Conservation (phyloP, 1,140 invertebrate genomes). For the Monochamus saltuarius region DNA sequence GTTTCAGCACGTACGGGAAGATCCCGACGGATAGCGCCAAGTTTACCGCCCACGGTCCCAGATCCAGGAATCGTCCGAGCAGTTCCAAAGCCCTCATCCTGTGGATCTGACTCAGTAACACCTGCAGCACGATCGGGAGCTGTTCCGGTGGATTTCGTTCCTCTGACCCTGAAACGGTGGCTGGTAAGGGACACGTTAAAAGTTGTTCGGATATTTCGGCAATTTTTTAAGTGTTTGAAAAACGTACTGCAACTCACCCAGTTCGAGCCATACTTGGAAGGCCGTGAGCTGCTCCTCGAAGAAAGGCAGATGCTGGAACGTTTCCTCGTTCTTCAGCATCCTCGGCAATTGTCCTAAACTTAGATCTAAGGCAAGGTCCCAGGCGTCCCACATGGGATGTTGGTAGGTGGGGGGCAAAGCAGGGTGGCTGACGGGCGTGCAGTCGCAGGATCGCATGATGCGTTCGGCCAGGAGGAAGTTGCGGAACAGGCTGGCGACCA, state of each 20-base stretch:
- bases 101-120: slow-evolving; percentile 95
- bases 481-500: slow-evolving; percentile 97
- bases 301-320: slow-evolving; percentile 83
- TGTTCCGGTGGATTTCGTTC: slow-evolving; percentile 87
- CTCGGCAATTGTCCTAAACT: slow-evolving; percentile 86
- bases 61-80: slow-evolving; percentile 91
- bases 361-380: slow-evolving; percentile 95
- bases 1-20: slow-evolving; percentile 97
- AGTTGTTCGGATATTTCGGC: not conserved
- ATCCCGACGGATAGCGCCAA: slow-evolving; percentile 95
- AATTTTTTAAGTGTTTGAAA: not conserved
- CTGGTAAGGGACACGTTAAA: not conserved
- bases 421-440: slow-evolving; percentile 90
- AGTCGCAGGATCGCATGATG: slow-evolving; percentile 95
- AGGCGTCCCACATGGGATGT: slow-evolving; percentile 92
- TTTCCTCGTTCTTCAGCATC: slow-evolving; percentile 65
- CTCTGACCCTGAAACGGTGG: slow-evolving; percentile 57
- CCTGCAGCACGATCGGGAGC: slow-evolving; percentile 96
- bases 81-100: slow-evolving; percentile 91
- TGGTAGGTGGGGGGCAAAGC: slow-evolving; percentile 87
- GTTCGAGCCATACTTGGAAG: slow-evolving; percentile 95
- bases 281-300: slow-evolving; percentile 98
- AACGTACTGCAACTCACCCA: slow-evolving; percentile 55
- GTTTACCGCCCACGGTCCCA: slow-evolving; percentile 97
- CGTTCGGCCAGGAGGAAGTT: slow-evolving; percentile 97